phyloP scores from a whole-genome alignment of 2,888 invertebrate genomes.

The Cyclophora punctaria region DNA sequence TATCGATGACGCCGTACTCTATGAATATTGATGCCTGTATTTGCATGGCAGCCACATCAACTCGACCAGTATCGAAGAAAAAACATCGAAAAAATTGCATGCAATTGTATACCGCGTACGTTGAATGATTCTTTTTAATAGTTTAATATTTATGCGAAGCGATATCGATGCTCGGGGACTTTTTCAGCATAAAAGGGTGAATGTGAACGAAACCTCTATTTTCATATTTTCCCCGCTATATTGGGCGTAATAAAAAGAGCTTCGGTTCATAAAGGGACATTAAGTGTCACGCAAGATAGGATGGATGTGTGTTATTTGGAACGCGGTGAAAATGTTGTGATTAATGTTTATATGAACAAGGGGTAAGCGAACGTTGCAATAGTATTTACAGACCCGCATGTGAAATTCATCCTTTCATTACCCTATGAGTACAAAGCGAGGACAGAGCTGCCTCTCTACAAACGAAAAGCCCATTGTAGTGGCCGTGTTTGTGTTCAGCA shows the following conservation, averaged over 20 bases:
- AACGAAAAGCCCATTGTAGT: conserved; percentile 13
- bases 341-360: conserved; percentile 13
- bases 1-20: conserved; percentile 45
- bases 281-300: conserved; percentile 7
- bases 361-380: conserved; percentile 18
- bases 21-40: conserved; percentile 64
- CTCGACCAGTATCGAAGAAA: conserved; percentile 33
- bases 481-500: background rate
- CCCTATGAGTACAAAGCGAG: conserved; percentile 18
- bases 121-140: conserved; percentile 9
- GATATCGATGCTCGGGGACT: background rate
- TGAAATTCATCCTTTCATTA: conserved; percentile 34
- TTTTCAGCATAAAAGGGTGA: conserved; percentile 9
- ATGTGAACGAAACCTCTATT: conserved; percentile 9
- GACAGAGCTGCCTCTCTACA: conserved; percentile 9
- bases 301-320: conserved; percentile 8
- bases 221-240: conserved; percentile 11
- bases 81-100: conserved; percentile 25
- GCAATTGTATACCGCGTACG: conserved; percentile 16
- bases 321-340: conserved; percentile 4
- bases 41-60: conserved; percentile 50
- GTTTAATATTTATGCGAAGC: conserved; percentile 11
- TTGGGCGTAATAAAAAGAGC: conserved; percentile 11
- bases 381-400: conserved; percentile 32
- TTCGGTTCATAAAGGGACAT: conserved; percentile 7